Conservation (phyloP, 2,797 vertebrate species). For the Gymnothorax reevesii region DNA sequence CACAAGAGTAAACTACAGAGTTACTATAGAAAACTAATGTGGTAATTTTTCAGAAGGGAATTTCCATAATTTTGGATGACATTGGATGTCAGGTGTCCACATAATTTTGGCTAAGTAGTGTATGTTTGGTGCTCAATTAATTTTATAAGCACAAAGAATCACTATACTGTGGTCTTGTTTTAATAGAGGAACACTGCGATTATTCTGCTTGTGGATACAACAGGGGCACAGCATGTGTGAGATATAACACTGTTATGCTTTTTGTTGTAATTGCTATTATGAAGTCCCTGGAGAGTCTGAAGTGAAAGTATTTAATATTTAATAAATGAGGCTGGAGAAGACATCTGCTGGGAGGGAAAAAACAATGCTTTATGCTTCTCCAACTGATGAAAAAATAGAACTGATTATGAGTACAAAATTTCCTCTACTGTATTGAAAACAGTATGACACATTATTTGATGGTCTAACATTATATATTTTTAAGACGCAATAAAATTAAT, state of each 20-base stretch:
- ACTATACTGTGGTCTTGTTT: conserved; percentile 28
- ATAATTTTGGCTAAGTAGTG: neutral
- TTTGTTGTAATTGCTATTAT: conserved; percentile 60
- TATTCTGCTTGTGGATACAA: neutral
- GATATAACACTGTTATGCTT: conserved; percentile 65
- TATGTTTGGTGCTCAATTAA: conserved; percentile 43
- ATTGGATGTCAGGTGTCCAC: no score
- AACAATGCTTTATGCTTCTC: conserved; percentile 62
- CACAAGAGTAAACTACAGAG: no score
- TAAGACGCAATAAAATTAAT: no score
- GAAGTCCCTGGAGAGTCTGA: conserved; percentile 64
- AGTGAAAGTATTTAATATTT: conserved; percentile 69
- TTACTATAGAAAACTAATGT: no score
- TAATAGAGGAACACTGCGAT: neutral
- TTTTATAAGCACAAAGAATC: conserved; percentile 54
- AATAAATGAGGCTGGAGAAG: conserved; percentile 61
- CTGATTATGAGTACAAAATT: conserved; percentile 60
- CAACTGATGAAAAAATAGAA: conserved; percentile 58
- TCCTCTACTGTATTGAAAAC: conserved; percentile 44
- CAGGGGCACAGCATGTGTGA: conserved; percentile 50
- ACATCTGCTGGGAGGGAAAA: conserved; percentile 60
- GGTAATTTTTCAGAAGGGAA: no score
- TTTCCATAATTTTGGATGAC: no score
- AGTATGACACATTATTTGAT: no score
- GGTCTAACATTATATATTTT: no score